Percentiles rank a stretch among this genome's conserved stretches.
phyloP scores from a whole-genome alignment of 2,888 invertebrate species.

The Stenolophus ochropezus region DNA sequence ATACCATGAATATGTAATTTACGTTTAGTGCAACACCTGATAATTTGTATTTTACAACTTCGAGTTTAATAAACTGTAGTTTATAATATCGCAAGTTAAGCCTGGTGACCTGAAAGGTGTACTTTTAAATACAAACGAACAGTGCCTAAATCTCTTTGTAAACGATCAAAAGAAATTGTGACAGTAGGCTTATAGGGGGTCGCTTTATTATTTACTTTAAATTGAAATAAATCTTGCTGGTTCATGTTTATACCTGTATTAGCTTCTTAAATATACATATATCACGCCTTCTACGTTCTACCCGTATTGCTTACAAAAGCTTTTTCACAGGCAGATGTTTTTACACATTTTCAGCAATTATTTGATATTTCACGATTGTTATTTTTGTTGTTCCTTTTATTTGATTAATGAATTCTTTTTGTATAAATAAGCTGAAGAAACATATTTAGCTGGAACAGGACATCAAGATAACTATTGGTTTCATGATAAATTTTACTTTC shows the following conservation, averaged over 20 bases:
- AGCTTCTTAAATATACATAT: neutral
- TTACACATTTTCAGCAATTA: too few species aligned
- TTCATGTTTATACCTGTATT: neutral
- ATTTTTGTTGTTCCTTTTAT: too few species aligned
- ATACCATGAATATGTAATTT: neutral
- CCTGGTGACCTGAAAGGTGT: neutral
- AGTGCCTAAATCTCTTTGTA: constrained; percentile 19
- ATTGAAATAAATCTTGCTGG: neutral
- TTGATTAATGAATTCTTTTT: too few species aligned
- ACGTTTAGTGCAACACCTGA: neutral
- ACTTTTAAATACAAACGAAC: constrained; percentile 10
- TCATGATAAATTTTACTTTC: too few species aligned
- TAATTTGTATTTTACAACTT: constrained; percentile 11
- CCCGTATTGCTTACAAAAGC: too few species aligned
- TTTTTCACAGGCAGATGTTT: too few species aligned
- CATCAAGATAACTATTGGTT: too few species aligned
- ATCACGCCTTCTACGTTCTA: neutral
- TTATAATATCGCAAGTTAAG: neutral
- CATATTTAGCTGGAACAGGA: too few species aligned
- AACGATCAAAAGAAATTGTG: constrained; percentile 12
- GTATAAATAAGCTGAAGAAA: too few species aligned
- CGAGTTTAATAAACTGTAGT: neutral
- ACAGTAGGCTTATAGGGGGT: constrained; percentile 3
- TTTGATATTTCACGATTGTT: too few species aligned
- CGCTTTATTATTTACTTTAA: constrained; percentile 8